Evolutionary conservation across 1,140 invertebrate genomes (phyloP).

Genomic region (Acromyrmex heyeri): DNA sequence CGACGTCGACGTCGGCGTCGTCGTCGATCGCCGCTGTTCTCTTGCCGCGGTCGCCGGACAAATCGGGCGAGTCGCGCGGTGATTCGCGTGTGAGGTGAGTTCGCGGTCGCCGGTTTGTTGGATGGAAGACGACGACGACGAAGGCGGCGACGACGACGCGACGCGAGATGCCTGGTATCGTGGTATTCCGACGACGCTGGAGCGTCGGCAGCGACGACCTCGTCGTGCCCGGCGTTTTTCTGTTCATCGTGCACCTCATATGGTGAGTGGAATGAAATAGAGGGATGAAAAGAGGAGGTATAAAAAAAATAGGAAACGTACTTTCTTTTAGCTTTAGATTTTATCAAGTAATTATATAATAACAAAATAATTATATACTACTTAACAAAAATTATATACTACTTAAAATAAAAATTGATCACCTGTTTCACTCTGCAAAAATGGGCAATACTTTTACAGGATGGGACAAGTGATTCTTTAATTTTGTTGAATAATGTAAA

Average conservation of each 20-base stretch:
- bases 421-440: no score
- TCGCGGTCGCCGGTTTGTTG: slow-evolving; percentile 35
- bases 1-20: slow-evolving; percentile 58
- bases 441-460: no score
- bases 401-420: no score
- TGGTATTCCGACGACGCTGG: slow-evolving; percentile 95
- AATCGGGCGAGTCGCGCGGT: slow-evolving; percentile 22
- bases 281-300: neutral
- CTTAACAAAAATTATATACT: no score
- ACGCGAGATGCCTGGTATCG: slow-evolving; percentile 92
- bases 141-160: slow-evolving; percentile 50
- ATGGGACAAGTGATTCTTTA: no score
- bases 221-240: slow-evolving; percentile 93
- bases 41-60: slow-evolving; percentile 8
- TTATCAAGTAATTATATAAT: no score
- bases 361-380: no score
- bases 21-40: slow-evolving; percentile 6
- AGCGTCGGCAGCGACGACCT: slow-evolving; percentile 96
- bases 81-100: slow-evolving; percentile 37
- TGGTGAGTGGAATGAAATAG: slow-evolving; percentile 89
- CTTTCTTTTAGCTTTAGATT: no score
- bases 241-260: slow-evolving; percentile 92
- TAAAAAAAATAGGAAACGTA: neutral
- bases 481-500: no score
- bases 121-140: slow-evolving; percentile 58